Conservation (phyloP, 1,140 invertebrate species). For the Ceratina japonica region DNA sequence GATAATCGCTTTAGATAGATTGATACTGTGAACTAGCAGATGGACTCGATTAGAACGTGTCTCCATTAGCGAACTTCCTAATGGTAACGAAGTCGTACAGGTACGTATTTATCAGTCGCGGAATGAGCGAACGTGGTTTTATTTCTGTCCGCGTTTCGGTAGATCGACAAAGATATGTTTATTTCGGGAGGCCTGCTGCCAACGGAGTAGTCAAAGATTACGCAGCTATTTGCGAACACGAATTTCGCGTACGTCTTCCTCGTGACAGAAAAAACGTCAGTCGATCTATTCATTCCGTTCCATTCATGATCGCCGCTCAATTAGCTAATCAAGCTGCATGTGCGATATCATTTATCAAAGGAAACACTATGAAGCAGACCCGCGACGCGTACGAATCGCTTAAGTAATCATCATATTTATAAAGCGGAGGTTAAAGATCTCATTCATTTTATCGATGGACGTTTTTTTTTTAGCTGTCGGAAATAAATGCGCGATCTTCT, state of each 20-base stretch:
- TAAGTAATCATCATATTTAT: neutral
- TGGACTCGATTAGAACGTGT: no score
- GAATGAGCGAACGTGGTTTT: slow-evolving; percentile 47
- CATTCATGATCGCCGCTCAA: neutral
- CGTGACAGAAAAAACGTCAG: neutral
- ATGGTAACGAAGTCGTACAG: no score
- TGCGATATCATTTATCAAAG: neutral
- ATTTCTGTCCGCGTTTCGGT: slow-evolving; percentile 59
- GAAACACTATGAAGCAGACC: neutral
- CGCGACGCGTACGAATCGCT: neutral
- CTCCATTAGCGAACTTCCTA: no score
- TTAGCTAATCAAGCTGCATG: neutral
- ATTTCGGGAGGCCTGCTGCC: slow-evolving; percentile 49
- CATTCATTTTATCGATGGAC: neutral
- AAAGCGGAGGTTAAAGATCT: slow-evolving; percentile 2
- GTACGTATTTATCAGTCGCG: no score
- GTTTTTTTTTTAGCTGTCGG: neutral
- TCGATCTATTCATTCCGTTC: no score
- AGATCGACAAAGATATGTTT: slow-evolving; percentile 61
- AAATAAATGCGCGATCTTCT: neutral
- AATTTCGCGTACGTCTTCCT: slow-evolving; percentile 17
- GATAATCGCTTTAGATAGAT: no score
- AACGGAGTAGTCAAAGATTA: slow-evolving; percentile 46
- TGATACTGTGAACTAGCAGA: no score
- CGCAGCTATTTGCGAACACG: slow-evolving; percentile 14